These are phyloP conservation scores for Amblyopsis hoosieri DNA, from an alignment of 2,797 vertebrate genomes.

Conservation along the genomic window DNA sequence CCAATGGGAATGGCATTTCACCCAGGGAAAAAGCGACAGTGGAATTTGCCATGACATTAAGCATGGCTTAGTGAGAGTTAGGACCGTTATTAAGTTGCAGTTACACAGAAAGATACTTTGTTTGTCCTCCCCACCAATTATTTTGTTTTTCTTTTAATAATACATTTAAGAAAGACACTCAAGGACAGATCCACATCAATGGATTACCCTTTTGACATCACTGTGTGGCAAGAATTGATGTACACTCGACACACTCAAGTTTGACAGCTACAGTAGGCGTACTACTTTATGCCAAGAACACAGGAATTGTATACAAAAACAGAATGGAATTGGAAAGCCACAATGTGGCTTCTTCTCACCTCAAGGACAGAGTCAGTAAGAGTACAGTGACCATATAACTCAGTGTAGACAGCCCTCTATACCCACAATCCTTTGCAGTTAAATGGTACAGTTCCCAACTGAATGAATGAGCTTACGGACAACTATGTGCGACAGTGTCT, in stretches of 20 bases:
- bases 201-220: too few species aligned
- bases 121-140: too few species aligned
- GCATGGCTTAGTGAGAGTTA: neutral
- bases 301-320: slow-evolving; percentile 38
- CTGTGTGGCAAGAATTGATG: too few species aligned
- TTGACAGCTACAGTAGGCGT: slow-evolving; percentile 11
- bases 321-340: slow-evolving; percentile 53
- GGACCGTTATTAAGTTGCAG: too few species aligned
- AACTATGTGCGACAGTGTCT: slow-evolving; percentile 46
- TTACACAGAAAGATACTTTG: too few species aligned
- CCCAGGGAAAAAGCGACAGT: neutral
- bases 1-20: neutral
- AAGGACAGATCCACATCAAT: too few species aligned
- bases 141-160: too few species aligned
- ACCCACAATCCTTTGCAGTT: slow-evolving; percentile 70
- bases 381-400: slow-evolving; percentile 72
- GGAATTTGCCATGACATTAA: neutral
- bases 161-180: too few species aligned
- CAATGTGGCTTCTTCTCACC: slow-evolving; percentile 66
- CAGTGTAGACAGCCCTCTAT: slow-evolving; percentile 64
- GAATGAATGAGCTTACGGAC: slow-evolving; percentile 39
- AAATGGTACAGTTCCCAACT: slow-evolving; percentile 50
- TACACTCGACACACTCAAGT: slow-evolving; percentile 25
- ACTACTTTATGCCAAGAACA: slow-evolving; percentile 23
- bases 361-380: slow-evolving; percentile 49